Evolutionary conservation across 2,797 vertebrate species (phyloP).

Genomic region (Chrysolophus pictus): DNA sequence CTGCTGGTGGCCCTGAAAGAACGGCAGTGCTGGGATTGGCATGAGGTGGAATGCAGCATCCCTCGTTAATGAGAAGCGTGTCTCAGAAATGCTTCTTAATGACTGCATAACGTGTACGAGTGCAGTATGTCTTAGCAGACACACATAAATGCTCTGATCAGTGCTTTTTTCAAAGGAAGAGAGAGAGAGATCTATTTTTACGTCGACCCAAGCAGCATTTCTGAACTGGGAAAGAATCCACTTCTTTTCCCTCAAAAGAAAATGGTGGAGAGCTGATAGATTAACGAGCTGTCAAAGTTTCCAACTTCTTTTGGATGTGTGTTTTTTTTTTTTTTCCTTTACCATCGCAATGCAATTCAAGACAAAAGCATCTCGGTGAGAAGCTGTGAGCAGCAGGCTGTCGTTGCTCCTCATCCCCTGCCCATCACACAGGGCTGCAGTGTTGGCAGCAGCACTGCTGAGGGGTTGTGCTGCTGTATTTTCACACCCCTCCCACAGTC

Average conservation of each 20-base stretch:
- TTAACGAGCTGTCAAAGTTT: background rate
- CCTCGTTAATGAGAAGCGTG: background rate
- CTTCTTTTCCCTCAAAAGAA: background rate
- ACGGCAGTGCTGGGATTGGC: background rate
- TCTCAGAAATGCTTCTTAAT: background rate
- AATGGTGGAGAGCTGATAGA: background rate
- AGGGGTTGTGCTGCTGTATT: background rate
- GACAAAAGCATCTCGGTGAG: background rate
- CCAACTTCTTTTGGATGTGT: background rate
- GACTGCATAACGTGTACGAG: fast-evolving
- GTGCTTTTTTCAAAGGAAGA: background rate
- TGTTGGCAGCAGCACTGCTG: background rate
- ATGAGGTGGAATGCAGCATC: too few relatives aligned
- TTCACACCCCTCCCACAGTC: slow-evolving; percentile 39
- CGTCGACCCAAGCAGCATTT: background rate
- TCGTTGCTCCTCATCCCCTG: background rate
- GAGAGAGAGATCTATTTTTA: background rate
- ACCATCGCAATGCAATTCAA: background rate
- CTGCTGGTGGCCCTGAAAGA: background rate
- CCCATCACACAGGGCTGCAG: background rate
- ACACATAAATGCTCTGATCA: background rate
- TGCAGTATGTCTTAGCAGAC: fast-evolving
- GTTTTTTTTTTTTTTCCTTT: background rate
- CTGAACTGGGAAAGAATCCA: background rate
- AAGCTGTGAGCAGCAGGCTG: background rate